Base-by-base conservation (phyloP, 2,888 invertebrate species). In the Hypolimnas misippus region DNA sequence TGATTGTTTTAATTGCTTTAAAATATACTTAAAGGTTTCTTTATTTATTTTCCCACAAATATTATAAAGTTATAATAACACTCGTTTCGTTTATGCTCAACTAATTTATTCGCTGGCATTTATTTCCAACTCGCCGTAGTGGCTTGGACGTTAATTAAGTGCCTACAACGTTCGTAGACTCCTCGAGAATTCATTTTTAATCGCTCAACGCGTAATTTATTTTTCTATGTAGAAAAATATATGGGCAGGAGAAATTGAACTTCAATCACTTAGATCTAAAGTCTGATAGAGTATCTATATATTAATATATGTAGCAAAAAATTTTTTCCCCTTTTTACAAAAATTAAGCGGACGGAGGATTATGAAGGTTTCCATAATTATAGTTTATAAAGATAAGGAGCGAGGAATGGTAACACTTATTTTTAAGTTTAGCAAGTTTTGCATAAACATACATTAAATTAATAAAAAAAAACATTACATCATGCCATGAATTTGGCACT, bases 111-210 rank as follows among this genome's bases (percentile, higher is more conserved):
- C 29, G 14, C n/a, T 14, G n/a, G 31, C 29, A 35, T 60, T 60
- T 49, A 54, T 60, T 54, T 57, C 46, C 35, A 44, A 46, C 35
- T 53, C 46, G 44, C 53, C 46, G 31, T 40, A 46, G 29, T 46
- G 33, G 40, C 59, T 52, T 54, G 60, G 60, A 54, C 49, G 60
- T 35, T 21, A 54, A 60, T 54, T 60, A 60, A 60, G 49, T 49
- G 60, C 54, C 25, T 38, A 40, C 46, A 35, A 14, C 17, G 49
- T 44, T 46, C 29, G 46, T 49, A 38, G 35, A 54, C 25, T 54
- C 16, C 54, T 54, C 10, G 46, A 54, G 54, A 59, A 35, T 33
- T 51, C 33, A 33, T 51, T 51, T 51, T 51, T 17, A 51, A 29
- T 17, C 29, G 29, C 17, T 51, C 51, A 51, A 31, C 33, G 31